phyloP scores from a whole-genome alignment of 1,140 invertebrate genomes.

The Bombus sylvicola region DNA sequence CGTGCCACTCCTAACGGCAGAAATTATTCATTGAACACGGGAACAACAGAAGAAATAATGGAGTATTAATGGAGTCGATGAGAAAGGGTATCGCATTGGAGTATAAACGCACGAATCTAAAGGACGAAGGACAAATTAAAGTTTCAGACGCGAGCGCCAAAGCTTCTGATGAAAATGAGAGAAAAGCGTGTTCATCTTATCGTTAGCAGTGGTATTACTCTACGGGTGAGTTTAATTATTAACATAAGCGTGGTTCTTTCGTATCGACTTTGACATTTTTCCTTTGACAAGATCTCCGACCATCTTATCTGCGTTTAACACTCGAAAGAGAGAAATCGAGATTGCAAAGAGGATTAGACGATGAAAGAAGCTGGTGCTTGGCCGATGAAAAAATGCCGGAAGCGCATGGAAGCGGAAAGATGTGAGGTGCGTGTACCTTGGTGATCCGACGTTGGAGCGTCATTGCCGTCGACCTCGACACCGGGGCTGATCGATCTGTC shows the following conservation, averaged over 20 bases:
- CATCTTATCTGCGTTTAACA: neutral
- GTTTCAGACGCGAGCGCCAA: too few relatives aligned
- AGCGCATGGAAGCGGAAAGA: neutral
- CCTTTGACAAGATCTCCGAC: too few relatives aligned
- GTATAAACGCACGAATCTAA: too few relatives aligned
- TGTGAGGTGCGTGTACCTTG: constrained; percentile 41
- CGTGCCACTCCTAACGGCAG: neutral
- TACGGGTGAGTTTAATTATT: too few relatives aligned
- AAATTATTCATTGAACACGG: constrained; percentile 37
- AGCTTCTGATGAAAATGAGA: too few relatives aligned
- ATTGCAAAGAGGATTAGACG: neutral
- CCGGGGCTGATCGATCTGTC: constrained; percentile 73
- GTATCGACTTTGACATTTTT: too few relatives aligned
- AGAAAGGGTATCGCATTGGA: neutral
- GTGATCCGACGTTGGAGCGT: constrained; percentile 32
- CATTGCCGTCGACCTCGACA: constrained; percentile 44
- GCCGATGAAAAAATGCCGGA: neutral
- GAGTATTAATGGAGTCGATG: constrained; percentile 36
- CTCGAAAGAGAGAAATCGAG: neutral
- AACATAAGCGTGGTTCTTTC: too few relatives aligned
- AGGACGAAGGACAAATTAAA: too few relatives aligned
- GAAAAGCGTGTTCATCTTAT: too few relatives aligned
- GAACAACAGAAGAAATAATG: neutral
- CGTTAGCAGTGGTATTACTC: too few relatives aligned
- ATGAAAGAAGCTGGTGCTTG: neutral